Evolutionary conservation across 2,113 vertebrate species (phyloP).

Genomic region (Xenopus borealis): DNA sequence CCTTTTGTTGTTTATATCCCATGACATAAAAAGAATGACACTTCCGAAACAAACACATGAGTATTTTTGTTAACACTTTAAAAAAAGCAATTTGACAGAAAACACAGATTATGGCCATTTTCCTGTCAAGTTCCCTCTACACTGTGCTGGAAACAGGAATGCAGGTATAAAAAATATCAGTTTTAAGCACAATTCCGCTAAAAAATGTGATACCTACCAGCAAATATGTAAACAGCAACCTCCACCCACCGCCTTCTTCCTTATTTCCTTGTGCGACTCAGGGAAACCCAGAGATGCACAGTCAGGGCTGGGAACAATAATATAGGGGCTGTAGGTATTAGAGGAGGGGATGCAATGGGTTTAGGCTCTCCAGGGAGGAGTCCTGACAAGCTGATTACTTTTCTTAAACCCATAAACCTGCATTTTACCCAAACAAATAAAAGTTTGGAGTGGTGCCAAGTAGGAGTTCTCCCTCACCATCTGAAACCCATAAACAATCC

Average conservation of each 20-base stretch:
- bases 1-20: neutral
- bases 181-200: neutral
- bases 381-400: too few species aligned
- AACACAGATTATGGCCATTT: slow-evolving; percentile 3
- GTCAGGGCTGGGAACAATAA: too few species aligned
- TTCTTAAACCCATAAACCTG: too few species aligned
- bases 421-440: too few species aligned
- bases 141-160: neutral
- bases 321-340: too few species aligned
- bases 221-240: neutral
- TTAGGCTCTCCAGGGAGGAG: too few species aligned
- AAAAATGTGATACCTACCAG: neutral
- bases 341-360: too few species aligned
- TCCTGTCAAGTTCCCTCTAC: slow-evolving; percentile 7
- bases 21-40: neutral
- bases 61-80: neutral
- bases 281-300: too few species aligned
- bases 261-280: neutral
- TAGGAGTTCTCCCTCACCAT: too few species aligned
- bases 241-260: neutral
- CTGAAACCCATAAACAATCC: too few species aligned
- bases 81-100: slow-evolving; percentile 5
- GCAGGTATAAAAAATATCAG: neutral
- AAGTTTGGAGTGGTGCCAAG: too few species aligned
- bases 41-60: neutral